Base-by-base conservation (phyloP, 2,888 invertebrate genomes). In the Amitus sp. region DNA sequence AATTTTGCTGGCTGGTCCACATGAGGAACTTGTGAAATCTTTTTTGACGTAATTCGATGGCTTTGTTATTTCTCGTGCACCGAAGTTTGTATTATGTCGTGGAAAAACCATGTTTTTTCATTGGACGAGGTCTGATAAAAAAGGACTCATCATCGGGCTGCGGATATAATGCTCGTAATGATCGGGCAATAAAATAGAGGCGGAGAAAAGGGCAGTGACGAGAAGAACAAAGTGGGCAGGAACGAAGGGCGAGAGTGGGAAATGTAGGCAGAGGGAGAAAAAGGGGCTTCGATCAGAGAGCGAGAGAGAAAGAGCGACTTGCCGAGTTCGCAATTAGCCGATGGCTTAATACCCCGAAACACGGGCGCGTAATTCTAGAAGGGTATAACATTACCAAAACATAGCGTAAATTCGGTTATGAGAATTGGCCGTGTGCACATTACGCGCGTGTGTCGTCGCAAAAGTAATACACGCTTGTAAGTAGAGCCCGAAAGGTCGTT, bases 341-440 rank as follows among this genome's bases (percentile, higher is more conserved):
- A 73, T 74, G 66, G 67, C 67, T 74, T 65, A 66, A 69, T 71
- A 58, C 71, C 71, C 71, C 70, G 69, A 71, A 76, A 71, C 71
- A 65, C 60, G 65, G 54, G 47, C 57, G 56, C 28, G 77, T 73
- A 78, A 78, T 63, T 68, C 71, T 73, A 79, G 77, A 72, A 70
- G 77, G 74, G 76, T 79, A 75, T 79, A 74, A 56, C 65, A 66
- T 79, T 79, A 73, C 77, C 64, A 74, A 79, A 79, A 77, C 75
- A 77, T 57, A 67, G 60, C 63, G 51, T 37, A 45, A 20, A 27
- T 45, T 37, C 48, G 19, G 47, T 53, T 37, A 53, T 40, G 49
- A 45, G 52, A 52, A 56, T 30, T 46, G 47, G 12, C n/a, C 23
- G n/a, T n/a, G n/a, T n/a, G n/a, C n/a, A n/a, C n/a, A n/a, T n/a